These are phyloP conservation scores for Scaptomyza caliginosa DNA, from an alignment of 2,888 invertebrate species.

Conservation along the genomic window DNA sequence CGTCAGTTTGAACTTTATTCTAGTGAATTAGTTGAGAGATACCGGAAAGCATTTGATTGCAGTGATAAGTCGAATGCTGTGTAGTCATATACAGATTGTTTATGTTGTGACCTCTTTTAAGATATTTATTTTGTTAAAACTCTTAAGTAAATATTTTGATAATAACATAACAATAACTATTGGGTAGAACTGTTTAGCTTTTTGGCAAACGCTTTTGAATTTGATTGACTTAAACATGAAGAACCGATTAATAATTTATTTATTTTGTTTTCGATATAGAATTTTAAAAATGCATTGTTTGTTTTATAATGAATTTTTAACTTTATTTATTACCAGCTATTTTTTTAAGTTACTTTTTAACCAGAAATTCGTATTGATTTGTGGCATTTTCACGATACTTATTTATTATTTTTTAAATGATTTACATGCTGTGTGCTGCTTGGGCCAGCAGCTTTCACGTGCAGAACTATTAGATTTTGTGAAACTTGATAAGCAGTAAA, in stretches of 20 bases:
- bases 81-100: not conserved
- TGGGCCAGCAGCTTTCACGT: constrained; percentile 2
- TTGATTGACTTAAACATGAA: no score
- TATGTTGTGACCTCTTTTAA: not conserved
- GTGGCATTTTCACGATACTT: constrained; percentile 2
- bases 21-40: not conserved
- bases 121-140: no score
- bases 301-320: no score
- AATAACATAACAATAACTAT: not conserved
- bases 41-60: not conserved
- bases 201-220: no score
- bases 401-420: constrained; percentile 33
- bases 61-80: not conserved
- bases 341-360: no score
- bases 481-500: constrained; percentile 56
- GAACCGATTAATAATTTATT: no score
- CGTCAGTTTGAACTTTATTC: not conserved
- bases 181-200: not conserved
- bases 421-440: not conserved
- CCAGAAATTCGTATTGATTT: no score
- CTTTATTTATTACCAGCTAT: no score
- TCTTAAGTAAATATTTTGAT: not conserved
- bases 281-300: no score
- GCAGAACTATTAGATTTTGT: constrained; percentile 11
- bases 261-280: no score